Evolutionary conservation across 1,140 invertebrate species (phyloP).

Genomic region (Brevipalpus yothersi): DNA sequence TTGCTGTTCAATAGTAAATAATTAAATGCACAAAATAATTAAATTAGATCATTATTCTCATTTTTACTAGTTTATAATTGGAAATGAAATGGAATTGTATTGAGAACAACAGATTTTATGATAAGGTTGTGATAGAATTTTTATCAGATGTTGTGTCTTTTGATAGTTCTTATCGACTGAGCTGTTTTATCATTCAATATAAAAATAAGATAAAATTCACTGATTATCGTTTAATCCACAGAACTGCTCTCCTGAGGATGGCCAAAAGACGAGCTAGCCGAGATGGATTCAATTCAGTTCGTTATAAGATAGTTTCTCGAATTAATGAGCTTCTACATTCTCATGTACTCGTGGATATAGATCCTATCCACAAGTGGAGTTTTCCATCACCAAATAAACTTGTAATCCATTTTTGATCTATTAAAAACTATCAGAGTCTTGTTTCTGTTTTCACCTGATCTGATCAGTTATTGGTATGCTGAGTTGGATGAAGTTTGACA

Average conservation of each 20-base stretch:
- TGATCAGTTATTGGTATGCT: background rate
- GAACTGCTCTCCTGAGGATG: conserved; percentile 12
- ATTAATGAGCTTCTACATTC: conserved; percentile 9
- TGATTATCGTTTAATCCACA: background rate
- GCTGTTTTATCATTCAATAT: background rate
- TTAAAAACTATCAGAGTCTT: background rate
- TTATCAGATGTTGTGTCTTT: no score
- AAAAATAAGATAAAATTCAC: background rate
- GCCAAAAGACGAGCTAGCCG: conserved; percentile 11
- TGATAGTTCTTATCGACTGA: background rate
- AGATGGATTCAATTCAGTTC: conserved; percentile 14
- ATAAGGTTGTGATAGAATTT: background rate
- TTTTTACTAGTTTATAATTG: no score
- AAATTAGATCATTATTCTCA: no score
- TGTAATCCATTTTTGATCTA: background rate
- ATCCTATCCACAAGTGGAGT: conserved; percentile 13
- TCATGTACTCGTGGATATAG: conserved; percentile 12
- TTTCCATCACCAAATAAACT: conserved; percentile 5
- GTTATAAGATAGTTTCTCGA: conserved; percentile 10
- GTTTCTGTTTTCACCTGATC: no score
- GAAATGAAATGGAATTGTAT: no score
- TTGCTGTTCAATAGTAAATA: no score
- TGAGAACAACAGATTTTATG: background rate
- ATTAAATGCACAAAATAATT: no score
- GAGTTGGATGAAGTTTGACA: no score